These are phyloP conservation scores for Byasa hedistus DNA, from an alignment of 2,888 invertebrate species.

Conservation along the genomic window DNA sequence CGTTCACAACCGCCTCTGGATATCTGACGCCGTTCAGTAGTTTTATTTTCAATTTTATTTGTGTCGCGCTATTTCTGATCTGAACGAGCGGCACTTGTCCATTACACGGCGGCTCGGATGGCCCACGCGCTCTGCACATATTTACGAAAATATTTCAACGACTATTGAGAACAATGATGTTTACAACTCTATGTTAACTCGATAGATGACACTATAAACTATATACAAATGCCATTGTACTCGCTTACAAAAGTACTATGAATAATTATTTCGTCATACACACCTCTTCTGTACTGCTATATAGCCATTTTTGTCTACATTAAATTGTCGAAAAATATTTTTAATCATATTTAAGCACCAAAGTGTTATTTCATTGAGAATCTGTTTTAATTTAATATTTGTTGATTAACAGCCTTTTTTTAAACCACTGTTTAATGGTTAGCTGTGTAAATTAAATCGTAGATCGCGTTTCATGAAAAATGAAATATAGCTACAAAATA, in stretches of 20 bases:
- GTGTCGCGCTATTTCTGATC: slow-evolving; percentile 78
- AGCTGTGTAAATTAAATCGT: too few relatives aligned
- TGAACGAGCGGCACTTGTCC: slow-evolving; percentile 74
- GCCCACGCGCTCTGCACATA: slow-evolving; percentile 61
- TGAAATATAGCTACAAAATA: too few relatives aligned
- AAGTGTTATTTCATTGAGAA: too few relatives aligned
- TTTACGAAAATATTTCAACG: slow-evolving; percentile 44
- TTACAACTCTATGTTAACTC: neutral
- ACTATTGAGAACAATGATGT: slow-evolving; percentile 29
- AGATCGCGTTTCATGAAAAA: too few relatives aligned
- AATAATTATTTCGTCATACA: neutral
- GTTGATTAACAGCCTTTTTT: too few relatives aligned
- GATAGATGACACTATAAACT: neutral
- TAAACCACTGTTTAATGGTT: too few relatives aligned
- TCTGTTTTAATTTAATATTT: too few relatives aligned
- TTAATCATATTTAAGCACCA: too few relatives aligned
- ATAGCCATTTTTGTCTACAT: too few relatives aligned
- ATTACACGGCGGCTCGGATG: slow-evolving; percentile 61
- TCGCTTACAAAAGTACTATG: neutral
- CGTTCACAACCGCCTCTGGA: slow-evolving; percentile 48
- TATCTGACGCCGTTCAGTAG: slow-evolving; percentile 73
- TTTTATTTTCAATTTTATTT: slow-evolving; percentile 79
- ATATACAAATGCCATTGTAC: neutral
- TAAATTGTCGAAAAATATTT: too few relatives aligned
- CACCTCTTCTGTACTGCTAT: neutral